These are phyloP conservation scores for Eumeta japonica DNA, from an alignment of 1,140 invertebrate species.

Conservation along the genomic window DNA sequence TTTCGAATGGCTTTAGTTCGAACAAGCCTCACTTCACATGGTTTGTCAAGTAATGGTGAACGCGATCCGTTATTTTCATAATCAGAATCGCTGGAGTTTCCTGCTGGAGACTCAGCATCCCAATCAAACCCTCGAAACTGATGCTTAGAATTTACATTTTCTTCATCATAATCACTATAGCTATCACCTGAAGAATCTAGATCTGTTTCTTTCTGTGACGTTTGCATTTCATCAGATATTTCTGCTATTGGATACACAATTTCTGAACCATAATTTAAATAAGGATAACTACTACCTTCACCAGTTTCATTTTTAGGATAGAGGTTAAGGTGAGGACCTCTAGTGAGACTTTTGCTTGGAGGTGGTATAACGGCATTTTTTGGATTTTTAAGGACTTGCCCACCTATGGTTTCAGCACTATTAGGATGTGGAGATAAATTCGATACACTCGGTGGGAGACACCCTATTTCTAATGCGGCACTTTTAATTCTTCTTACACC, in stretches of 20 bases:
- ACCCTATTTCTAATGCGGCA: constrained; percentile 66
- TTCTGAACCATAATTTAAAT: constrained; percentile 70
- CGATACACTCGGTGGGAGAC: constrained; percentile 62
- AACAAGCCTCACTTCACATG: constrained; percentile 38
- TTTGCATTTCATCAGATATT: constrained; percentile 76
- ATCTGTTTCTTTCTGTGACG: constrained; percentile 66
- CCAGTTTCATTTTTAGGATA: constrained; percentile 57
- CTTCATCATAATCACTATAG: constrained; percentile 60
- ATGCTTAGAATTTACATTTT: constrained; percentile 27
- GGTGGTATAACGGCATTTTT: constrained; percentile 63
- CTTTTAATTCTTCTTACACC: constrained; percentile 66
- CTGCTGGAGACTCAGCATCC: constrained; percentile 46
- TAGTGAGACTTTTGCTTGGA: constrained; percentile 63
- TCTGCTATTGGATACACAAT: constrained; percentile 83
- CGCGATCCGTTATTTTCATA: constrained; percentile 63
- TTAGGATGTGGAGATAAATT: constrained; percentile 66
- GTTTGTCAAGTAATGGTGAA: constrained; percentile 57
- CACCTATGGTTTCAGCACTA: constrained; percentile 66
- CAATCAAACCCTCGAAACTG: constrained; percentile 55
- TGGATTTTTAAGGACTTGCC: constrained; percentile 61
- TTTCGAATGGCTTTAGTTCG: constrained; percentile 37
- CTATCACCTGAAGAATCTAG: constrained; percentile 58
- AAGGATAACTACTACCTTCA: constrained; percentile 60
- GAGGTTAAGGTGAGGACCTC: constrained; percentile 66
- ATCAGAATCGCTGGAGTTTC: constrained; percentile 57